A percentile compares a stretch with the other conserved stretches of the same genome.
These are phyloP conservation scores for Cochlearius cochlearius DNA, from an alignment of 2,113 vertebrate genomes.

Conservation along the genomic window DNA sequence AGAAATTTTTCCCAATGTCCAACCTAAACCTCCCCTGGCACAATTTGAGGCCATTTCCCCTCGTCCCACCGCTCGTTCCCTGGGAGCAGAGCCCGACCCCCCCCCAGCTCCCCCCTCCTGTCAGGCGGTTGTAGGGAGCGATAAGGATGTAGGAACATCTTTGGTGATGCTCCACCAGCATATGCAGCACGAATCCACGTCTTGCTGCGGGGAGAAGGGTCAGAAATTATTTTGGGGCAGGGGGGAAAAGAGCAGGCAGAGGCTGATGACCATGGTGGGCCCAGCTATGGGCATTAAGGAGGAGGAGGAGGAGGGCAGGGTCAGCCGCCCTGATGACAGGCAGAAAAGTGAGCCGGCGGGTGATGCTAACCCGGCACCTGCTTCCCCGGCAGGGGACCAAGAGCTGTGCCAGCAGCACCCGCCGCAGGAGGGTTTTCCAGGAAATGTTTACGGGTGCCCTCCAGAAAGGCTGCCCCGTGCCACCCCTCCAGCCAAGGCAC, in stretches of 20 bases:
- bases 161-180: not conserved
- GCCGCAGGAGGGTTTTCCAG: not conserved
- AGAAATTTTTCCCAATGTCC: too few species aligned
- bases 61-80: too few species aligned
- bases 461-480: not conserved
- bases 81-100: too few species aligned
- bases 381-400: not conserved
- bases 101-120: too few species aligned
- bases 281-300: not conserved
- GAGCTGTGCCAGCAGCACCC: not conserved
- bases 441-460: not conserved
- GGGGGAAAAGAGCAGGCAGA: not conserved
- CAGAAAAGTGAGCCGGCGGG: not conserved
- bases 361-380: not conserved
- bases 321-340: not conserved
- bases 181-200: fast-evolving
- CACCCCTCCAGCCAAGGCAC: not conserved
- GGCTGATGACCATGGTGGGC: not conserved
- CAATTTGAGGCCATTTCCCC: too few species aligned
- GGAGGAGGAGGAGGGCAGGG: not conserved
- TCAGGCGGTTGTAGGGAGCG: too few species aligned
- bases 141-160: too few species aligned
- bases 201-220: fast-evolving
- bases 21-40: too few species aligned
- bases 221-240: not conserved